Percentiles rank a stretch among this genome's conserved stretches.
Conservation (phyloP, 2,888 invertebrate genomes). For the Leucophenga maculata region DNA sequence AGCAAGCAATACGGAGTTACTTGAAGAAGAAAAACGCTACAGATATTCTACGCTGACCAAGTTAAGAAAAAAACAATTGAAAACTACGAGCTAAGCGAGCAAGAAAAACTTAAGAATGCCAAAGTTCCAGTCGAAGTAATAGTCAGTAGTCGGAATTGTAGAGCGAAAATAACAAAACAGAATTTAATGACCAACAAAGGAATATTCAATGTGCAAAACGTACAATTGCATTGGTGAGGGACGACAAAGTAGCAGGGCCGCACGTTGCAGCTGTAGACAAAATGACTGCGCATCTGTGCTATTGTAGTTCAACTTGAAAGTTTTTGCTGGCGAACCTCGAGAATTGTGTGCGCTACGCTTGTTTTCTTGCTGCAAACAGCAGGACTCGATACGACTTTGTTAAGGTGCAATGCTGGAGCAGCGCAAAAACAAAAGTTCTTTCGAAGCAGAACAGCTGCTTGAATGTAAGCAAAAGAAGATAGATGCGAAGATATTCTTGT, state of each 20-base stretch:
- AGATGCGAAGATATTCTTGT: neutral
- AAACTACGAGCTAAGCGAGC: too few species aligned
- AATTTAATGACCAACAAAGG: conserved; percentile 55
- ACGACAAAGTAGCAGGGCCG: neutral
- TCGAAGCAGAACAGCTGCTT: neutral
- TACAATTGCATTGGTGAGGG: neutral
- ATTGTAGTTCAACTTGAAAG: conserved; percentile 6
- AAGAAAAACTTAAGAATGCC: too few species aligned
- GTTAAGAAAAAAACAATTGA: conserved; percentile 3
- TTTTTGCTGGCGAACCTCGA: conserved; percentile 2
- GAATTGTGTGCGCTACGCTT: neutral
- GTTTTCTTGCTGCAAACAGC: conserved; percentile 8
- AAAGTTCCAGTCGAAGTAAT: neutral
- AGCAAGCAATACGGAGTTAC: too few species aligned
- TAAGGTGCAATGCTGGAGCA: neutral
- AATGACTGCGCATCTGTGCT: neutral
- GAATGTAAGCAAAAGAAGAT: neutral
- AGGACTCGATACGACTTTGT: neutral
- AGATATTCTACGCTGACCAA: conserved; percentile 13
- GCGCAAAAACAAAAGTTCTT: neutral
- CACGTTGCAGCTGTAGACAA: neutral
- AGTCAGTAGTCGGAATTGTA: neutral
- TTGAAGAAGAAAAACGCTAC: neutral
- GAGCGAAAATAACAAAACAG: conserved; percentile 33
- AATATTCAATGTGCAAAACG: conserved; percentile 37